phyloP scores from a whole-genome alignment of 2,113 vertebrate species.

The Gymnocephalus cernua region DNA sequence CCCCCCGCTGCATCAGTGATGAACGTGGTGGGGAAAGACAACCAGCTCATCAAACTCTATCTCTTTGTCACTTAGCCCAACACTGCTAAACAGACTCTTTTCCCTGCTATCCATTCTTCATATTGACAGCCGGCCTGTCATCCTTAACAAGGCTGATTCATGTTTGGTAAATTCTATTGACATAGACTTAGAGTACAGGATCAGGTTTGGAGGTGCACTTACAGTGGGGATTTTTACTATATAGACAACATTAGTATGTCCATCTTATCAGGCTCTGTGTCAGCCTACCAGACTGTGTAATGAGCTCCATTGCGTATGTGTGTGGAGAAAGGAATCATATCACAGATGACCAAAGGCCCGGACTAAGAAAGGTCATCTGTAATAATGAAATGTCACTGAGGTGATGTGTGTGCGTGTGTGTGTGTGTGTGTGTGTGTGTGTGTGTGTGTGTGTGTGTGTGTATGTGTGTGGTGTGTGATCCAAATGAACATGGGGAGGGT shows the following conservation, averaged over 20 bases:
- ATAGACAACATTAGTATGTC: slow-evolving; percentile 33
- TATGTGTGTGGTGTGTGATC: slow-evolving; percentile 11
- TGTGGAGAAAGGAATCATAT: slow-evolving; percentile 18
- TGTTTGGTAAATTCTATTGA: slow-evolving; percentile 40
- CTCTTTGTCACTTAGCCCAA: slow-evolving; percentile 49
- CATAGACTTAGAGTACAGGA: neutral
- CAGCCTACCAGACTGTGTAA: slow-evolving; percentile 58
- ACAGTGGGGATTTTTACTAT: neutral
- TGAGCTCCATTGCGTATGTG: slow-evolving; percentile 38
- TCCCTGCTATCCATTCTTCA: slow-evolving; percentile 43
- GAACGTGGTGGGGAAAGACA: slow-evolving; percentile 41
- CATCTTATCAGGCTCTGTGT: slow-evolving; percentile 8
- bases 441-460: no score
- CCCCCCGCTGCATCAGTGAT: slow-evolving; percentile 29
- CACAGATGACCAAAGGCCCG: slow-evolving; percentile 20
- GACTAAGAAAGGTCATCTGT: slow-evolving; percentile 50
- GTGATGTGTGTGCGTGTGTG: neutral
- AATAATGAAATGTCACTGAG: slow-evolving; percentile 55
- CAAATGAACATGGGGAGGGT: slow-evolving; percentile 12
- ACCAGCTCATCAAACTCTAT: slow-evolving; percentile 58
- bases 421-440: no score
- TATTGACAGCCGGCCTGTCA: slow-evolving; percentile 40
- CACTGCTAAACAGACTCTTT: slow-evolving; percentile 54
- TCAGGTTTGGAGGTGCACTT: slow-evolving; percentile 10
- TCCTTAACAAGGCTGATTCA: slow-evolving; percentile 58